These are phyloP conservation scores for Keiferia lycopersicella DNA, from an alignment of 2,888 invertebrate genomes.

Conservation along the genomic window DNA sequence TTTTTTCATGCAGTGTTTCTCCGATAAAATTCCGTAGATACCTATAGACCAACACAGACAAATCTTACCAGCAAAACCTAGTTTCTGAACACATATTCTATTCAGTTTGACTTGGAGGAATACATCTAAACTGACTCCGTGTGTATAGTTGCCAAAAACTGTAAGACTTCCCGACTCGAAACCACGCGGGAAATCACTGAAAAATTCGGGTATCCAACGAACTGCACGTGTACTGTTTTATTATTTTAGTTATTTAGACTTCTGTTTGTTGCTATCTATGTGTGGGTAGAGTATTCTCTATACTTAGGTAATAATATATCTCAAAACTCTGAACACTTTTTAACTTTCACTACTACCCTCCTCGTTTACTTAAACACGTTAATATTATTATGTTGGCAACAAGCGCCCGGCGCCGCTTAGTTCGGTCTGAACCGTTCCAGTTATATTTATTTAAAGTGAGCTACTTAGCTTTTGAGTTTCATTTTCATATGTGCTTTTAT, in stretches of 20 bases:
- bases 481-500: not conserved
- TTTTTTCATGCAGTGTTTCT: too few species aligned
- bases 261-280: too few species aligned
- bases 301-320: too few species aligned
- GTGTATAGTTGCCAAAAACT: conserved; percentile 11
- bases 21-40: too few species aligned
- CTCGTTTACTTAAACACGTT: not conserved
- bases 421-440: not conserved
- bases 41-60: not conserved
- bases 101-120: conserved; percentile 7
- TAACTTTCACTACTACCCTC: not conserved
- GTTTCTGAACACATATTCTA: not conserved
- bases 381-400: conserved; percentile 8
- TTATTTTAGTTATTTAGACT: not conserved
- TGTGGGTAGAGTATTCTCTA: too few species aligned
- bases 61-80: not conserved
- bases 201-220: not conserved
- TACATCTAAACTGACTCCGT: not conserved
- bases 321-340: too few species aligned
- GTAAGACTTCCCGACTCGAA: not conserved
- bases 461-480: conserved; percentile 13
- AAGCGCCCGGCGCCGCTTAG: not conserved
- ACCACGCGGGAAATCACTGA: conserved; percentile 10
- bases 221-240: not conserved
- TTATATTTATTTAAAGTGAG: conserved; percentile 8